Conservation (phyloP, 2,888 invertebrate genomes). For the Labia minor region DNA sequence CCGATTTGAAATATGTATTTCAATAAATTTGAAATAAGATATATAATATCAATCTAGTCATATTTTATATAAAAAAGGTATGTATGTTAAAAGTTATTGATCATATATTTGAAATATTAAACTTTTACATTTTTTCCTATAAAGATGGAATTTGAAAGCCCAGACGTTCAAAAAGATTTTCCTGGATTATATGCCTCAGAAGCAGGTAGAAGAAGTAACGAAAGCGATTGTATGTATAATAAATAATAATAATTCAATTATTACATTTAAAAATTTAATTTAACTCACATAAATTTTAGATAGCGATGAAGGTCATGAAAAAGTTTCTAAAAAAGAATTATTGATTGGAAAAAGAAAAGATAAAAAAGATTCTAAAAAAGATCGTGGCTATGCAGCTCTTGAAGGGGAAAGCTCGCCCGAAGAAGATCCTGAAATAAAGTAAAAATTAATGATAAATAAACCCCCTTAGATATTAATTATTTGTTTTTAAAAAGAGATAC, state of each 20-base stretch:
- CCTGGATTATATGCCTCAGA: slow-evolving; percentile 79
- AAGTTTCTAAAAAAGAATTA: slow-evolving; percentile 66
- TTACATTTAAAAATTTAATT: slow-evolving; percentile 15
- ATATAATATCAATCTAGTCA: no score
- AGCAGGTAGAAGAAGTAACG: slow-evolving; percentile 62
- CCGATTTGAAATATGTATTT: no score
- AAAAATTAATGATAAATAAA: slow-evolving; percentile 25
- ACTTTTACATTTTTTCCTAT: no score
- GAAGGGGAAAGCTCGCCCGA: slow-evolving; percentile 90
- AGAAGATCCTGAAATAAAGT: slow-evolving; percentile 75
- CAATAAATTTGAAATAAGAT: no score
- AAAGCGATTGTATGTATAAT: slow-evolving; percentile 65
- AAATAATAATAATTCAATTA: slow-evolving; percentile 3
- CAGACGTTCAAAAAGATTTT: slow-evolving; percentile 82
- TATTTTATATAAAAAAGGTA: no score
- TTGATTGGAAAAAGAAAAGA: slow-evolving; percentile 69
- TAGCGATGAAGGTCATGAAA: slow-evolving; percentile 72
- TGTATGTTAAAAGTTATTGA: no score
- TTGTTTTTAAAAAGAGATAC: slow-evolving; percentile 1
- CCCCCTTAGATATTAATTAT: slow-evolving; percentile 24
- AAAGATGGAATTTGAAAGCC: slow-evolving; percentile 71
- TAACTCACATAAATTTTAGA: slow-evolving; percentile 40
- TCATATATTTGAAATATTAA: no score
- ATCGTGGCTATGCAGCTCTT: slow-evolving; percentile 81
- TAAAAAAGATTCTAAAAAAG: slow-evolving; percentile 73